Percentiles rank a stretch among this genome's conserved stretches.
Evolutionary conservation across 2,113 vertebrate genomes (phyloP).

Genomic region (Tylochromis polylepis): DNA sequence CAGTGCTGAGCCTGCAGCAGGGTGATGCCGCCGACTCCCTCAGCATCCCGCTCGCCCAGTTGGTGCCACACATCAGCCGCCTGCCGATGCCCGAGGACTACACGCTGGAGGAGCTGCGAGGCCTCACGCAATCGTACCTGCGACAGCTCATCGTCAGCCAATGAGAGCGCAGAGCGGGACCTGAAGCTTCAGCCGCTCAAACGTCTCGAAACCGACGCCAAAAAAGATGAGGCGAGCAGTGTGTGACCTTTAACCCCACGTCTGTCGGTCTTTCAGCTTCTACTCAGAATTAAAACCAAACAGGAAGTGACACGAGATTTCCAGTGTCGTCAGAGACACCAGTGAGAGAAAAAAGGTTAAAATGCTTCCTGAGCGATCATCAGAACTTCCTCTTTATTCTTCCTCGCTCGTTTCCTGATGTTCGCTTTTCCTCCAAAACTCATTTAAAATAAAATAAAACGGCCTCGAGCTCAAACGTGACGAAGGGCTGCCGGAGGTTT

Average conservation of each 20-base stretch:
- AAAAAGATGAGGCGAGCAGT: neutral
- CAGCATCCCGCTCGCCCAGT: conserved; percentile 75
- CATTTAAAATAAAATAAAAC: neutral
- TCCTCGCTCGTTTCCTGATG: neutral
- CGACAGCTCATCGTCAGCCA: conserved; percentile 78
- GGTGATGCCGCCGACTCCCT: conserved; percentile 60
- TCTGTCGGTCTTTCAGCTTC: neutral
- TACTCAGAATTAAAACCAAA: neutral
- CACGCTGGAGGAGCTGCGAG: conserved; percentile 88
- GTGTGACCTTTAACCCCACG: neutral
- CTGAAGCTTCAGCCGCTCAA: neutral
- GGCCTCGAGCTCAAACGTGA: neutral
- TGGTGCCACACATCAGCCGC: conserved; percentile 84
- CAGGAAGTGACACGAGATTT: neutral
- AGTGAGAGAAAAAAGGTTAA: neutral
- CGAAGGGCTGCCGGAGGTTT: neutral
- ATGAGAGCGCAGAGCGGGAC: neutral
- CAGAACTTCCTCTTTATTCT: neutral
- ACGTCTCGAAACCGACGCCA: rapidly evolving
- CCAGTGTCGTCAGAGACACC: neutral
- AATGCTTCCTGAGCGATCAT: neutral
- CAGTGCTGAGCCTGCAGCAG: conserved; percentile 86
- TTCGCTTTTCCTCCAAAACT: no score
- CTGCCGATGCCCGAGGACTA: conserved; percentile 97
- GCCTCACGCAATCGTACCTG: conserved; percentile 89